Evolutionary conservation across 2,113 vertebrate genomes (phyloP).

Genomic region (Condylura cristata): DNA sequence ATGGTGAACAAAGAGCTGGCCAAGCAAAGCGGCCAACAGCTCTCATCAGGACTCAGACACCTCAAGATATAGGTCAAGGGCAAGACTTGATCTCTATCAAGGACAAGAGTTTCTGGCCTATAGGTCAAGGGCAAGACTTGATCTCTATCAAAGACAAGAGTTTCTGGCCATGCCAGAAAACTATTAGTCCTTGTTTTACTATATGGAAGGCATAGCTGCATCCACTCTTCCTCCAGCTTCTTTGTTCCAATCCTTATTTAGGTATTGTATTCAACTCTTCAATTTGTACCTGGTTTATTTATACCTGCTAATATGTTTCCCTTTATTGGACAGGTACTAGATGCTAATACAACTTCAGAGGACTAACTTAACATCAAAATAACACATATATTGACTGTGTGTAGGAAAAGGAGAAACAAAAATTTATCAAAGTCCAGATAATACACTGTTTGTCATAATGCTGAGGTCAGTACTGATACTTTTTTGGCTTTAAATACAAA

Average conservation of each 20-base stretch:
- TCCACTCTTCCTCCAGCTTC: not conserved
- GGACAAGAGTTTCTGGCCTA: too few relatives aligned
- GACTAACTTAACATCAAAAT: not conserved
- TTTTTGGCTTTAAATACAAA: not conserved
- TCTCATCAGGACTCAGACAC: not conserved
- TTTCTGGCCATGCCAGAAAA: not conserved
- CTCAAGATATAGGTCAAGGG: not conserved
- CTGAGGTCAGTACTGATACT: not conserved
- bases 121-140: not conserved
- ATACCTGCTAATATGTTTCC: conserved; percentile 32
- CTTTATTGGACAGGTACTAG: conserved; percentile 25
- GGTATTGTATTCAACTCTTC: not conserved
- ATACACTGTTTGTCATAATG: not conserved
- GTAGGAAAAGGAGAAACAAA: not conserved
- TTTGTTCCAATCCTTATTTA: not conserved
- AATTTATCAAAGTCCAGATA: not conserved
- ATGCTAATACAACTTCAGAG: conserved; percentile 55
- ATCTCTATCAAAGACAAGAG: too few relatives aligned
- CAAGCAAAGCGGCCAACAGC: not conserved
- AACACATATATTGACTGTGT: not conserved
- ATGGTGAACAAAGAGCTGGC: not conserved
- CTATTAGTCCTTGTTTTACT: not conserved
- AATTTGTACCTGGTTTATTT: conserved; percentile 29
- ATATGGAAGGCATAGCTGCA: not conserved
- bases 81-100: too few relatives aligned